phyloP scores from a whole-genome alignment of 2,888 invertebrate species.

The Tubiluchus corallicola region DNA sequence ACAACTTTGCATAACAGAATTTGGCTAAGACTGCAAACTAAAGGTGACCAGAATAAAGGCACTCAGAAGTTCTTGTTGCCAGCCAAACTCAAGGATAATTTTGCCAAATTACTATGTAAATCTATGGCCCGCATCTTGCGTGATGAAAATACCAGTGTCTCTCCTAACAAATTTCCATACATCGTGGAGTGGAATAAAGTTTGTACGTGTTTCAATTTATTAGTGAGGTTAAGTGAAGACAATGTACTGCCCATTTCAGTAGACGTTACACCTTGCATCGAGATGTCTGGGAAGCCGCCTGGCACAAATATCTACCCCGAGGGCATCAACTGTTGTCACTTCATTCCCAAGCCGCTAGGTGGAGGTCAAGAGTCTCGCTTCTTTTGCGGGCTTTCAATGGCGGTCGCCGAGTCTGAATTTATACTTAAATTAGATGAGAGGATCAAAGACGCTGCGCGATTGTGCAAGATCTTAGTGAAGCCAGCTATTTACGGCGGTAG shows the following conservation, averaged over 20 bases:
- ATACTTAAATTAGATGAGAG: no score
- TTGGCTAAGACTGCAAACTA: not conserved
- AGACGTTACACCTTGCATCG: not conserved
- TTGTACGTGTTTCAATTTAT: not conserved
- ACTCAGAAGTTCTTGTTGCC: no score
- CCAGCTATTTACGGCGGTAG: no score
- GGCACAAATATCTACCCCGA: not conserved
- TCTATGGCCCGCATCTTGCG: not conserved
- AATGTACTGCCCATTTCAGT: not conserved
- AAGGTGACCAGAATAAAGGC: not conserved
- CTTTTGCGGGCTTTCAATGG: no score
- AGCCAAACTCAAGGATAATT: no score
- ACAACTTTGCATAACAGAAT: no score
- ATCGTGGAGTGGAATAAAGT: not conserved
- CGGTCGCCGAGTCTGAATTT: no score
- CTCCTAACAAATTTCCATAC: not conserved
- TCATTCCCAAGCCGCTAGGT: not conserved
- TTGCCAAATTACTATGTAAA: not conserved
- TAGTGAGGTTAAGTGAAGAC: no score
- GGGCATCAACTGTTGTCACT: not conserved
- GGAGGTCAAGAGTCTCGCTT: not conserved
- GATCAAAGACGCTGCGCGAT: no score
- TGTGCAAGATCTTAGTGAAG: no score
- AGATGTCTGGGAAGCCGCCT: not conserved
- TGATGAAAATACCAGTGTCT: not conserved